Evolutionary conservation across 1,140 invertebrate species (phyloP).

Genomic region (Bombus affinis): DNA sequence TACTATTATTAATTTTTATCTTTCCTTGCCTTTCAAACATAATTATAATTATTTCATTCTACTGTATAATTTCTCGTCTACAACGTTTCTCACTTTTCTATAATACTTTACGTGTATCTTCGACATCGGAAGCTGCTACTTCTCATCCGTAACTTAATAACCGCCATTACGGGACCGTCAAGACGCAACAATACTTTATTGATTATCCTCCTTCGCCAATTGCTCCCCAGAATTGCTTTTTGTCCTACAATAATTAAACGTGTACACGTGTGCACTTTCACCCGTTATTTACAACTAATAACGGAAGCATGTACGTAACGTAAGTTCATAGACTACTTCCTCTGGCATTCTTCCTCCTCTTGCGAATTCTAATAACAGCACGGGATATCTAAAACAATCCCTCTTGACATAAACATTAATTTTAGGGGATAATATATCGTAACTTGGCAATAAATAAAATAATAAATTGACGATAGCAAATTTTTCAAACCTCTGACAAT

Average conservation of each 20-base stretch:
- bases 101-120: background rate
- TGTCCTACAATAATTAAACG: background rate
- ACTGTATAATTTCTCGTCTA: background rate
- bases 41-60: background rate
- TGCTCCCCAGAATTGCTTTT: background rate
- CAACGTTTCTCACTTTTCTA: background rate
- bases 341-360: background rate
- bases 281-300: slow-evolving; percentile 6
- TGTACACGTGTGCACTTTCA: slow-evolving; percentile 1
- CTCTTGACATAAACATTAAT: background rate
- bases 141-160: background rate
- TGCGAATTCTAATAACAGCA: background rate
- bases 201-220: background rate
- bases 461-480: background rate
- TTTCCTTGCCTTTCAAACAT: background rate
- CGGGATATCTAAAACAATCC: background rate
- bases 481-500: too few species aligned
- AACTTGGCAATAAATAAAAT: background rate
- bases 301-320: background rate
- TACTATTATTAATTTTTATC: background rate
- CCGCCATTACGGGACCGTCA: background rate
- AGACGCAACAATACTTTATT: slow-evolving; percentile 9
- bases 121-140: background rate
- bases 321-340: background rate
- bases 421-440: background rate